Conservation (phyloP, 2,113 vertebrate species). For the Polypterus senegalus region DNA sequence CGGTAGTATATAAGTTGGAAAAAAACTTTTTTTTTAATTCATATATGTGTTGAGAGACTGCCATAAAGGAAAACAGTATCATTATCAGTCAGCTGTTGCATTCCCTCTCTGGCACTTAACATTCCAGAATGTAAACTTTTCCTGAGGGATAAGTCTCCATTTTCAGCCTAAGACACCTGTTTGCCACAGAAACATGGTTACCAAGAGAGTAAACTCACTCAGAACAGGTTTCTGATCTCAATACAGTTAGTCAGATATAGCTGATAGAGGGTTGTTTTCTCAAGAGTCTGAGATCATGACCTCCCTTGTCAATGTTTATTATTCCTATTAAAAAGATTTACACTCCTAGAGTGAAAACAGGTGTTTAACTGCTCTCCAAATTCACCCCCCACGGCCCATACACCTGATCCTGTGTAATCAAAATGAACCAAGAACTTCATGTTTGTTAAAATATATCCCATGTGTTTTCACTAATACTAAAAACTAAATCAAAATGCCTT, state of each 20-base stretch:
- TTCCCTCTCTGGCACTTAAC: constrained; percentile 15
- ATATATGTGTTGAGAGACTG: too few relatives aligned
- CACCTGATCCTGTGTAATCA: constrained; percentile 4
- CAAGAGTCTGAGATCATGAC: constrained; percentile 1
- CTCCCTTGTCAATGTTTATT: neutral
- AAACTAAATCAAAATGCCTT: too few relatives aligned
- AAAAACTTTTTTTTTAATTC: too few relatives aligned
- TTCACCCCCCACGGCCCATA: neutral
- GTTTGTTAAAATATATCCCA: neutral
- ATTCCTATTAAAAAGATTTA: neutral
- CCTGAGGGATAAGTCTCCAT: constrained; percentile 15
- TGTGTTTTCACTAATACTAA: neutral
- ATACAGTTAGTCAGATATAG: neutral
- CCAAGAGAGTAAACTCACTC: constrained; percentile 19
- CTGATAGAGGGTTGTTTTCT: neutral
- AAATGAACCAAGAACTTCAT: neutral
- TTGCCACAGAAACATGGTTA: constrained; percentile 27
- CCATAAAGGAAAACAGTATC: neutral
- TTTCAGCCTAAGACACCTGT: constrained; percentile 27
- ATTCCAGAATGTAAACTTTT: constrained; percentile 16
- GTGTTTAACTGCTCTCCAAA: neutral
- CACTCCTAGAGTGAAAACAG: neutral
- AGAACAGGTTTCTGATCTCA: neutral
- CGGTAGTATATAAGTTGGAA: too few relatives aligned
- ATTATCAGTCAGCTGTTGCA: constrained; percentile 17